Evolutionary conservation across 53 echinoderm and acorn worm species (phyloP), one percentile per base, ranked within the genome.

Genomic region (Pentamera pediparva): DNA sequence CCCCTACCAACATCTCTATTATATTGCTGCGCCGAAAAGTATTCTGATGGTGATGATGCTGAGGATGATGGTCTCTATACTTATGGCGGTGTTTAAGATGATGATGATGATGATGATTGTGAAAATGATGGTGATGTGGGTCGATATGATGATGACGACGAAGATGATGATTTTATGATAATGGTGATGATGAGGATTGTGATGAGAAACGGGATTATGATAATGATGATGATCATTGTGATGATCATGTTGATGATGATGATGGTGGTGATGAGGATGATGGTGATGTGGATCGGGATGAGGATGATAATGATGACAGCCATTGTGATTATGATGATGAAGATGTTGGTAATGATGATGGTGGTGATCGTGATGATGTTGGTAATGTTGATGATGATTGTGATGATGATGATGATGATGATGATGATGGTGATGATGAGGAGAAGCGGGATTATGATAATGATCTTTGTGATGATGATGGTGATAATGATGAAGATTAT

Each of bases 31-130:
- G n/a, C n/a, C n/a, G n/a, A n/a, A n/a, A n/a, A n/a, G n/a, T n/a
- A n/a, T n/a, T n/a, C n/a, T n/a, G n/a, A n/a, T n/a, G n/a, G n/a
- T n/a, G n/a, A 45, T 45, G 45, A 45, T 45, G 45, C 10, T 45
- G 45, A 45, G 10, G 45, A 45, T 45, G 45, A 45, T 45, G 45
- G 17, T 45, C 10, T 12, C 17, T 10, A 45, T 45, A 17, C 10
- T 45, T 10, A 45, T 45, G 45, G 17, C n/a, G n/a, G n/a, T n/a
- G n/a, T n/a, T 57, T 19, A 9, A n/a, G 56, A 56, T 56, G 20
- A 12, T 56, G 20, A 56, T 56, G 56, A 56, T 56, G 56, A 56
- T 56, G 56, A 56, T 56, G 56, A 56, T 56, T 12, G 20, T 19
- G 45, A 45, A 12, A 17, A 45, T 45, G 45, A 45, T 45, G 45